phyloP scores from a whole-genome alignment of 2,113 vertebrate genomes.

The Tauraco erythrolophus region DNA sequence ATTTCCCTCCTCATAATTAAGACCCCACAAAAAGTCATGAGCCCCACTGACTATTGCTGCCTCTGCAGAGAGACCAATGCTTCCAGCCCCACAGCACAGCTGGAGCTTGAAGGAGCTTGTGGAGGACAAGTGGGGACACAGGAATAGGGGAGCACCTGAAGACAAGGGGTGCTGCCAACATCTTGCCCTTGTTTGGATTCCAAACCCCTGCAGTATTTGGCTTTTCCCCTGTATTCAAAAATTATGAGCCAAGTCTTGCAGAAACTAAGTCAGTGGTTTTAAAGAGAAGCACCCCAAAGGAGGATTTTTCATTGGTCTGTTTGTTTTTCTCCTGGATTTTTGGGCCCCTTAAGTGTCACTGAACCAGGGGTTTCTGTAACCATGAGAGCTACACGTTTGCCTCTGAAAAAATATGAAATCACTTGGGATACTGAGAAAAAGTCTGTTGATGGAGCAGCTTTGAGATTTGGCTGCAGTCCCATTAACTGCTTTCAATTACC shows the following conservation, averaged over 20 bases:
- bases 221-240: background rate
- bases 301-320: background rate
- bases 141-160: background rate
- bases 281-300: background rate
- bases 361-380: background rate
- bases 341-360: background rate
- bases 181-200: background rate
- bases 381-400: background rate
- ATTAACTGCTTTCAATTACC: background rate
- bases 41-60: background rate
- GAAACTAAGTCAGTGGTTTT: background rate
- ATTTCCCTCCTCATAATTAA: background rate
- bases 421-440: background rate
- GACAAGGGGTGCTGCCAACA: background rate
- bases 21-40: background rate
- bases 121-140: background rate
- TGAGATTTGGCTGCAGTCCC: background rate
- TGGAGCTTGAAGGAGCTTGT: background rate
- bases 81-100: background rate
- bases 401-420: background rate
- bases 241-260: background rate
- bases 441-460: background rate
- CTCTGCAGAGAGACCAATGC: accelerated
- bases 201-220: background rate
- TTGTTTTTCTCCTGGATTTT: background rate